These are phyloP conservation scores for Sylvicapra grimmia DNA, from an alignment of 2,113 vertebrate species.

Conservation along the genomic window DNA sequence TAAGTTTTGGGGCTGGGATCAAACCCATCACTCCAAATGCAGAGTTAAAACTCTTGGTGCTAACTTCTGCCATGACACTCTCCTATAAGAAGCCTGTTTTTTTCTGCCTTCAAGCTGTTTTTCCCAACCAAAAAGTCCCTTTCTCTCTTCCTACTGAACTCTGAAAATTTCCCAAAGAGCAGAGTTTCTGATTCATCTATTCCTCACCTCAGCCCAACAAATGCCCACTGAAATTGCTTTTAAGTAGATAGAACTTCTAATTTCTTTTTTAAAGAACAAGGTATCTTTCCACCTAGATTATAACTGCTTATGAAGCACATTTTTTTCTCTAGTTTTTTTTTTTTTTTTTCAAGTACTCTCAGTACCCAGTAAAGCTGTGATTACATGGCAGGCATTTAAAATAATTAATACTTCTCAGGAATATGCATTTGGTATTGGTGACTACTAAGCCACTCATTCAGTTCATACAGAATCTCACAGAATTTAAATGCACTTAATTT, in stretches of 20 bases:
- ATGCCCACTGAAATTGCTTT: not conserved
- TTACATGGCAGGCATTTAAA: not conserved
- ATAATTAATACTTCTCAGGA: not conserved
- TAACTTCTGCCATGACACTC: fast-evolving
- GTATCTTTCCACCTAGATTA: not conserved
- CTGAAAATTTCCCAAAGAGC: not conserved
- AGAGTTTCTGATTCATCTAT: not conserved
- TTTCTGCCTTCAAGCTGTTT: not conserved
- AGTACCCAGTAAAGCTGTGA: not conserved
- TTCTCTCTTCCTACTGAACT: not conserved
- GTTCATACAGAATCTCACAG: not conserved
- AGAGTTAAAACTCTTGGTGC: not conserved
- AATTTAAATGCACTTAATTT: not conserved
- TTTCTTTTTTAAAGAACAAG: not conserved
- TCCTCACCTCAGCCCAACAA: not conserved
- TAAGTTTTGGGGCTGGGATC: fast-evolving
- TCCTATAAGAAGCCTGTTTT: not conserved
- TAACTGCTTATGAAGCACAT: not conserved
- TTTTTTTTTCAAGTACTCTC: not conserved
- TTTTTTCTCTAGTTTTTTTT: not conserved
- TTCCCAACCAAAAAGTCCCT: not conserved
- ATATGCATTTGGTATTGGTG: not conserved
- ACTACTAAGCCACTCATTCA: not conserved
- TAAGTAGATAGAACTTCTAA: not conserved
- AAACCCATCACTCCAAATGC: no score